Evolutionary conservation across 2,113 vertebrate genomes (phyloP).

Genomic region (Spilogale gracilis): DNA sequence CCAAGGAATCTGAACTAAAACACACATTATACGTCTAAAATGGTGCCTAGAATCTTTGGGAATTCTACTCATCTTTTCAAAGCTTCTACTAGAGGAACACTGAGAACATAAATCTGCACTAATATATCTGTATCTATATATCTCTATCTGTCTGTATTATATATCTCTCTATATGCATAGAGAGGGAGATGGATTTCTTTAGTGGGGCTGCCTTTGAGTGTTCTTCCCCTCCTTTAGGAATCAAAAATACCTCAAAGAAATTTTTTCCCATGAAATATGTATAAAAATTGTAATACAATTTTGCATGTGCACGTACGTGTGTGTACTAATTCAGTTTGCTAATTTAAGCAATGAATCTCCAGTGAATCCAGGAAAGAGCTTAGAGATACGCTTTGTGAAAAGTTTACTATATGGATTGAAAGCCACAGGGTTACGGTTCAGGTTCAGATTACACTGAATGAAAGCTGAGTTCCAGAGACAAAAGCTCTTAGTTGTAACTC

Average conservation of each 20-base stretch:
- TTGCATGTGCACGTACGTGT: not conserved
- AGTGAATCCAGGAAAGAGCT: not conserved
- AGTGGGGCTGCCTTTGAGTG: not conserved
- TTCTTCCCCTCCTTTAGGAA: not conserved
- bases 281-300: not conserved
- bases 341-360: conserved; percentile 38
- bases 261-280: conserved; percentile 27
- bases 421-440: conserved; percentile 20
- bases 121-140: not conserved
- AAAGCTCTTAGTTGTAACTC: conserved; percentile 62
- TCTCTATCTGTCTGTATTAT: not conserved
- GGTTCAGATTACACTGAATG: not conserved
- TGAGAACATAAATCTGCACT: not conserved
- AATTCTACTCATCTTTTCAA: not conserved
- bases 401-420: conserved; percentile 50
- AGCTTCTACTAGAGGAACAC: not conserved
- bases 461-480: conserved; percentile 16
- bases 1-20: not conserved
- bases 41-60: not conserved
- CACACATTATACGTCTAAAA: not conserved
- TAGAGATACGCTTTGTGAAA: conserved; percentile 56
- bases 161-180: not conserved
- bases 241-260: conserved; percentile 40
- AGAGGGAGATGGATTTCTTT: not conserved
- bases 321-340: not conserved